Percentiles rank a stretch among this genome's conserved stretches.
Evolutionary conservation across 2,797 vertebrate genomes (phyloP).

Genomic region (Pantherophis alleghaniensis): DNA sequence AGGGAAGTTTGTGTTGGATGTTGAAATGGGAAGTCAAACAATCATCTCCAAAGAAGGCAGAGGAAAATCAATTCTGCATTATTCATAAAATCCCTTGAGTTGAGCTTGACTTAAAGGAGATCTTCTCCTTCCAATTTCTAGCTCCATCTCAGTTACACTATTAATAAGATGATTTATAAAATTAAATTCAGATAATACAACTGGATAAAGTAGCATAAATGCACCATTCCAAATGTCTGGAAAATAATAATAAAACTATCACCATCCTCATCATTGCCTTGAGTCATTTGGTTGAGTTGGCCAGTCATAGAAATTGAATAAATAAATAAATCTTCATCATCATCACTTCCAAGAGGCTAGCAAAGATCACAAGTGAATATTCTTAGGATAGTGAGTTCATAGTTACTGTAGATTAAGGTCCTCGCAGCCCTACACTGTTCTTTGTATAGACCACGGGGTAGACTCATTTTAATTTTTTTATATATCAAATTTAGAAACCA

Average conservation of each 20-base stretch:
- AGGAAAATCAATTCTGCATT: not conserved
- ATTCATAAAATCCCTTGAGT: not conserved
- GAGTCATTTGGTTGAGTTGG: not conserved
- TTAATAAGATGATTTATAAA: not conserved
- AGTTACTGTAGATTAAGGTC: not conserved
- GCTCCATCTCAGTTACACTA: not conserved
- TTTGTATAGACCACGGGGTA: not conserved
- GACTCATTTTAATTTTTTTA: not conserved
- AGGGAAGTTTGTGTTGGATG: not conserved
- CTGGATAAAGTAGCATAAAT: not conserved
- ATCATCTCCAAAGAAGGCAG: not conserved
- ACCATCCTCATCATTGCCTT: not conserved
- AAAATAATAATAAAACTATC: not conserved
- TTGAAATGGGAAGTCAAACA: not conserved
- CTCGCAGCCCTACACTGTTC: not conserved
- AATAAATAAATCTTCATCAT: not conserved
- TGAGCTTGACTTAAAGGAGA: not conserved
- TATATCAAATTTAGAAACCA: not conserved
- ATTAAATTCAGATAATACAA: not conserved
- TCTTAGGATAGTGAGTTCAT: not conserved
- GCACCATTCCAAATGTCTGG: not conserved
- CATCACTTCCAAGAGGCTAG: not conserved
- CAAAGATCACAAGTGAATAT: not conserved
- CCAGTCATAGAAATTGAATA: not conserved
- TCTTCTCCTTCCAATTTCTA: not conserved